Base-by-base conservation (phyloP, 1,140 invertebrate species). In the Magallana gigas region DNA sequence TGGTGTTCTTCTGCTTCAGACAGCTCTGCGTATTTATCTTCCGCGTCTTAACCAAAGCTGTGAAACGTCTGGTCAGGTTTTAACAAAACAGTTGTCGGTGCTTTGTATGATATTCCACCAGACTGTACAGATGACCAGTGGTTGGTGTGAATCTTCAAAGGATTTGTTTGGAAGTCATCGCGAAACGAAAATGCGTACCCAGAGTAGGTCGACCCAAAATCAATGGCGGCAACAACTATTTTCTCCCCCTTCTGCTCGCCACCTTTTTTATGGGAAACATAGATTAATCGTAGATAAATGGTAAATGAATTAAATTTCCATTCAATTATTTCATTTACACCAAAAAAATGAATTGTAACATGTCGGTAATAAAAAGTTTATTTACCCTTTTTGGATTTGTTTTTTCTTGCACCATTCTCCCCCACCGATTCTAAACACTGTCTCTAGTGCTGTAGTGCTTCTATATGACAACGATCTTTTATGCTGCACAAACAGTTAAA, bases 71-170 rank as follows among this genome's bases (percentile, higher is more conserved):
- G 94, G 36, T 95, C 93, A 0, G 96, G 95, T 36, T 93, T 95
- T 11, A 96, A 90, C 0, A 96, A 91, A 11, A 96, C 90, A 29
- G 94, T 95, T 2, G 96, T 96, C 0, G 96, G 96, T 4, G 95
- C 96, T 92, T 96, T 96, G 88, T 96, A 95, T 90, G 96, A 96
- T 76, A 95, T 94, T 12, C 96, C 90, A 18, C 96, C 96, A n/a
- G 95, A 83, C 81, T 83, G 48, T n/a, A 18, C 81, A 29, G 81
- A 56, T 1, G 48, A 58, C 83, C 83, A 84, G 12, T 76, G 57
- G 62, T 80, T 80, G 4, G 87, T 57, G 58, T 48, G 36, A 64
- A 85, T 88, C 36, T 85, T 71, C 29, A 71, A 23, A 48, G 82
- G 80, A 85, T 76, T 62, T 14, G 29, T 80, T 18, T 60, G 85